Conservation (phyloP, 2,113 vertebrate species). For the Gallinago paraguaiae region DNA sequence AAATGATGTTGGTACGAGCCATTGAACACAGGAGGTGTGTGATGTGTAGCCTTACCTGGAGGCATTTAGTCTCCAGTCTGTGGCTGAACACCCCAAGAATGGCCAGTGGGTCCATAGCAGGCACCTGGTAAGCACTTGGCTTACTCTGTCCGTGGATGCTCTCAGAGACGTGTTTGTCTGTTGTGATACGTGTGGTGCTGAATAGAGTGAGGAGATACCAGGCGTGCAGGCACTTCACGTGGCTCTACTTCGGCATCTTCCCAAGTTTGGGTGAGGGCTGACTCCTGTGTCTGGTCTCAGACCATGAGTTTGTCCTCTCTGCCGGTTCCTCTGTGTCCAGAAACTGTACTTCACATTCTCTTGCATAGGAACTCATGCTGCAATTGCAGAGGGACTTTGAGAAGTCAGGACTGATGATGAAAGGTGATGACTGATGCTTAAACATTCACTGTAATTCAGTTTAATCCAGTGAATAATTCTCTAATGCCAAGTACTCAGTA, state of each 20-base stretch:
- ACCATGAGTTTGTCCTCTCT: not conserved
- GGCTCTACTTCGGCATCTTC: not conserved
- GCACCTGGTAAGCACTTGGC: not conserved
- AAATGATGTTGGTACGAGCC: fast-evolving
- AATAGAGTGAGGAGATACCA: not conserved
- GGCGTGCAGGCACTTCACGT: fast-evolving
- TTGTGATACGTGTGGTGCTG: not conserved
- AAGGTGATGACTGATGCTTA: not conserved
- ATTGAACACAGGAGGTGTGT: not conserved
- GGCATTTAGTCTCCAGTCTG: not conserved
- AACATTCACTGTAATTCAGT: not conserved
- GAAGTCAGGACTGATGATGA: not conserved
- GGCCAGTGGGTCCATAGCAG: not conserved
- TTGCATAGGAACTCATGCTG: not conserved
- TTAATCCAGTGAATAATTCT: not conserved
- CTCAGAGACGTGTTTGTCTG: not conserved
- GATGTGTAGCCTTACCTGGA: not conserved
- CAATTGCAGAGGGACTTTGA: not conserved
- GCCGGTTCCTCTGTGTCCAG: not conserved
- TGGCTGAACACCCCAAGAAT: not conserved
- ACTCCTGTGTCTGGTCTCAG: not conserved
- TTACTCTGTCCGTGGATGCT: not conserved
- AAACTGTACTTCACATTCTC: not conserved
- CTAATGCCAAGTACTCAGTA: not conserved
- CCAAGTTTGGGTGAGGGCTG: not conserved